Base-by-base conservation (phyloP, 2,113 vertebrate genomes). In the Nothobranchius kuhntae region DNA sequence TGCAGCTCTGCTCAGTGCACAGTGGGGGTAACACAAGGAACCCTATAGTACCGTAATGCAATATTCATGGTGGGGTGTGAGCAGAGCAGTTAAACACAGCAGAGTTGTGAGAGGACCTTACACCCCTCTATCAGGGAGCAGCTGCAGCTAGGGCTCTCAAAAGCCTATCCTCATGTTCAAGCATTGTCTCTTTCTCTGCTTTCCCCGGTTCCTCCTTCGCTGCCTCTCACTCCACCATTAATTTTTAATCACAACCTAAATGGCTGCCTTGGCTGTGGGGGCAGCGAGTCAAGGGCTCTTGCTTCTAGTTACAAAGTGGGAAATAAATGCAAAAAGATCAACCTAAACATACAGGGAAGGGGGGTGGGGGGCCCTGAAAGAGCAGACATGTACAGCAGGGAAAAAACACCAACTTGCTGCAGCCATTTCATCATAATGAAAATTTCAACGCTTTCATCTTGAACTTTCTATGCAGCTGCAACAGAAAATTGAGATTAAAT, bases 181-280 rank as follows among this genome's bases (percentile, higher is more conserved):
- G 75, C 82, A 79, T 86, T 81, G 73, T 77, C 78, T 75, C 72
- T 64, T 78, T 72, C 62, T 53, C 72, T 44, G 21, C 65, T 24
- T 53, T 73, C 75, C 77, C 73, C 69, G 72, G 81, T 68, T 82
- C 85, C 73, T 84, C 74, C 80, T 69, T 71, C 71, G 53, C 79
- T 78, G 75, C 76, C 78, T 83, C 86, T 89, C 83, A 78, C 89
- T 86, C 89, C 76, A 83, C 87, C 89, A 92, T 93, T 91, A 83
- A 94, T 92, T 92, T 94, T 93, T 94, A 89, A 93, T 93, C 91
- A 88, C 88, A 83, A 90, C 86, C 87, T 93, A 93, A 93, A 93
- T 93, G 91, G 89, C 81, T 86, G 91, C 89, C 89, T 89, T 91
- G 86, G 89, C 92, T 84, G 81, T 75, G 79, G 89, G 89, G 89